Conservation (phyloP, 2,797 vertebrate species). For the Nyctibius grandis region DNA sequence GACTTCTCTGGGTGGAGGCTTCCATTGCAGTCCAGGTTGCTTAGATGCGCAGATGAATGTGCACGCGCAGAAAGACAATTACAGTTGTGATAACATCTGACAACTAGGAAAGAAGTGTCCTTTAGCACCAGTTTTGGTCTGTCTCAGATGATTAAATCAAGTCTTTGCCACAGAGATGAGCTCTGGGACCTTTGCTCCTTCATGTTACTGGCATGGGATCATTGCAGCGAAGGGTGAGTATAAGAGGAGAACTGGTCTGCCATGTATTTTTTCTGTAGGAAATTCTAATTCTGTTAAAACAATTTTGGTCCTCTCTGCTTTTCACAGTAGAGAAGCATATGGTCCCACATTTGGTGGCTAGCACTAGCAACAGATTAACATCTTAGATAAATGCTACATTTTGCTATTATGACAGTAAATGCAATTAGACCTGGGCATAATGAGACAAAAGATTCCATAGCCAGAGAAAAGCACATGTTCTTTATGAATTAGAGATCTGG, state of each 20-base stretch:
- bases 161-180: not conserved
- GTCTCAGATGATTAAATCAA: not conserved
- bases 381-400: not conserved
- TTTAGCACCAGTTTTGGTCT: not conserved
- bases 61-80: not conserved
- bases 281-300: not conserved
- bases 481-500: not conserved
- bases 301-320: not conserved
- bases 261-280: not conserved
- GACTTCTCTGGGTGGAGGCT: not conserved
- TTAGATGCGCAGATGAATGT: not conserved
- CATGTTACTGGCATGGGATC: fast-evolving
- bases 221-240: not conserved
- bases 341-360: not conserved
- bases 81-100: not conserved
- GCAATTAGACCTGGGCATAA: not conserved
- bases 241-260: not conserved
- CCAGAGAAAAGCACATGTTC: not conserved
- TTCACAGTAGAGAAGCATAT: not conserved
- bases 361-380: not conserved
- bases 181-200: not conserved
- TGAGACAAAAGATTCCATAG: not conserved
- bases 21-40: fast-evolving
- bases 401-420: not conserved
- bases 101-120: not conserved